A percentile compares a stretch with the other conserved stretches of the same genome.
Conservation (phyloP, 2,888 invertebrate species). For the Eupithecia pulchellata region DNA sequence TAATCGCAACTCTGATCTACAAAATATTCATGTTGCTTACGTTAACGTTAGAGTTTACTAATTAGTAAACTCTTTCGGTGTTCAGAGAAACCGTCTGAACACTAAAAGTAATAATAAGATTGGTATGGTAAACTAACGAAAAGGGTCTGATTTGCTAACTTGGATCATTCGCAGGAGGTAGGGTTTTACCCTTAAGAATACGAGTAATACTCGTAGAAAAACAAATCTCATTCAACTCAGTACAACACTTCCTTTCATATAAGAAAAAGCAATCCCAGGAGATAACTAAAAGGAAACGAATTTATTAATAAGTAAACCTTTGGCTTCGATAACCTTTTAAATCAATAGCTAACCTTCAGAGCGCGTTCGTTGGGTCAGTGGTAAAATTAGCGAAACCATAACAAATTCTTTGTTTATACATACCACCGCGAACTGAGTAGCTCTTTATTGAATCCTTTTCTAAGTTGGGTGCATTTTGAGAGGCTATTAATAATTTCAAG, state of each 20-base stretch:
- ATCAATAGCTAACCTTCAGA: conserved; percentile 40
- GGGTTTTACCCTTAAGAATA: neutral
- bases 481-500: conserved; percentile 6
- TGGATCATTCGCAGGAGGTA: neutral
- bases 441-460: conserved; percentile 25
- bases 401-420: conserved; percentile 44
- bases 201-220: neutral
- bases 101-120: neutral
- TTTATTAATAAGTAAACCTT: neutral
- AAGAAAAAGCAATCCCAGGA: neutral
- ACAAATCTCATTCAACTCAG: neutral
- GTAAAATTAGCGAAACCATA: conserved; percentile 50
- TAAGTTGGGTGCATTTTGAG: conserved; percentile 8
- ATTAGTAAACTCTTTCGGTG: neutral
- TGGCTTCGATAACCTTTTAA: conserved; percentile 31
- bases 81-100: neutral
- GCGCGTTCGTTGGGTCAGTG: conserved; percentile 38
- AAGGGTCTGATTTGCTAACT: neutral
- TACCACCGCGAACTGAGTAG: conserved; percentile 28
- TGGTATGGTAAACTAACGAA: neutral
- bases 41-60: too few species aligned
- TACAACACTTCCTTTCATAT: neutral
- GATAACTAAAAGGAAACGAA: neutral
- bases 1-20: neutral
- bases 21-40: neutral